These are phyloP conservation scores for Batillaria attramentaria DNA, from an alignment of 1,140 invertebrate genomes.

Conservation along the genomic window DNA sequence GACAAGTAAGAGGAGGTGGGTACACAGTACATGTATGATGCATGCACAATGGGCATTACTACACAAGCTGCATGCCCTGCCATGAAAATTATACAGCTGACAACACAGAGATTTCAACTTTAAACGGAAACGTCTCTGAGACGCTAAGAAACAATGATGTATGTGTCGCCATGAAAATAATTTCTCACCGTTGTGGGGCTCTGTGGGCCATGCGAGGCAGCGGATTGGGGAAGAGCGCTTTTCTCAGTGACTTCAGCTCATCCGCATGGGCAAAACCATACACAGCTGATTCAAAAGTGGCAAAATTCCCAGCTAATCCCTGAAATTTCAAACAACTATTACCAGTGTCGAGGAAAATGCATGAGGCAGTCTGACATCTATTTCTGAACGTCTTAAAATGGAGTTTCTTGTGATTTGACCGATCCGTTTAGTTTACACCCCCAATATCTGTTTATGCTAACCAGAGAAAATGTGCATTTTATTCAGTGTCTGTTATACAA, in stretches of 20 bases:
- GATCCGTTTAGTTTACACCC: too few relatives aligned
- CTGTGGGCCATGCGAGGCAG: conserved; percentile 79
- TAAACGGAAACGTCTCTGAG: background rate
- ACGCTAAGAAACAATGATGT: background rate
- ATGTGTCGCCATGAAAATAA: background rate
- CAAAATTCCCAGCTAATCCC: conserved; percentile 77
- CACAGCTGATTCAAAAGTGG: conserved; percentile 87
- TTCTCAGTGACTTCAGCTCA: conserved; percentile 78
- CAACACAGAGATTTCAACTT: background rate
- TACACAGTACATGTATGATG: background rate
- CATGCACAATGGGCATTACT: background rate
- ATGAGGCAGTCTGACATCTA: too few relatives aligned
- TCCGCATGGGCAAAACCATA: conserved; percentile 79
- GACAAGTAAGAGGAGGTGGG: background rate
- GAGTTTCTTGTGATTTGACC: too few relatives aligned
- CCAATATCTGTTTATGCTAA: too few relatives aligned
- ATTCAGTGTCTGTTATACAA: too few relatives aligned
- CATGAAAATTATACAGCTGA: background rate
- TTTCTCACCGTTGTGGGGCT: conserved; percentile 49
- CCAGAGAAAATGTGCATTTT: too few relatives aligned
- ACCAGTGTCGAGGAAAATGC: too few relatives aligned
- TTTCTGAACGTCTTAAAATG: too few relatives aligned
- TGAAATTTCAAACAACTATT: conserved; percentile 42
- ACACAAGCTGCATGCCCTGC: background rate
- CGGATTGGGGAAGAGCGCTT: conserved; percentile 78